These are phyloP conservation scores for Corella eumyota DNA, from an alignment of 23 tunicate genomes.

Conservation along the genomic window DNA sequence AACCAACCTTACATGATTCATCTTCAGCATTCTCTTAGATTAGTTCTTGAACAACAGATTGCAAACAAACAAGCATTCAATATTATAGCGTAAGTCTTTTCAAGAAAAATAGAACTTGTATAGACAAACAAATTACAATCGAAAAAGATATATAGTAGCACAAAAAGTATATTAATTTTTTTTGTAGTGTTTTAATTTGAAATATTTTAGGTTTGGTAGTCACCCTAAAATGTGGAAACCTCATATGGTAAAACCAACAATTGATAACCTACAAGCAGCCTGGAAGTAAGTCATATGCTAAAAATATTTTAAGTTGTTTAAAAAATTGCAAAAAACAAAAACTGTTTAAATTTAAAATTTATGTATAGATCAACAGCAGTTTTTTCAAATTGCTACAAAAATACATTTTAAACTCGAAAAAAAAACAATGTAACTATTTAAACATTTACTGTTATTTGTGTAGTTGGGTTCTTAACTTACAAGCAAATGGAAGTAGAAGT, in stretches of 20 bases:
- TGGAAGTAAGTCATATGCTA: slow-evolving; percentile 56
- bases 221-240: slow-evolving; percentile 96
- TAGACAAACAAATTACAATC: neutral
- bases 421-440: too few species aligned
- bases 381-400: neutral
- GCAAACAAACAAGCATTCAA: slow-evolving; percentile 93
- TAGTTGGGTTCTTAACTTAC: slow-evolving; percentile 68
- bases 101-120: neutral
- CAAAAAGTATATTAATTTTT: too few species aligned
- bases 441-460: too few species aligned
- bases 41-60: slow-evolving; percentile 64
- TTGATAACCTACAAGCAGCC: slow-evolving; percentile 76
- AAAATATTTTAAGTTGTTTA: neutral
- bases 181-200: too few species aligned
- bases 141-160: neutral
- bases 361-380: too few species aligned
- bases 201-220: slow-evolving; percentile 51
- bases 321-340: too few species aligned
- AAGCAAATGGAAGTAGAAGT: slow-evolving; percentile 72
- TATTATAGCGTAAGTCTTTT: slow-evolving; percentile 61
- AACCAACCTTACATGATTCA: slow-evolving; percentile 74
- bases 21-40: slow-evolving; percentile 73
- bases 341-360: too few species aligned
- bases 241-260: slow-evolving; percentile 83
- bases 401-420: neutral